phyloP scores from a whole-genome alignment of 2,113 vertebrate genomes.

The Peromyscus maniculatus region DNA sequence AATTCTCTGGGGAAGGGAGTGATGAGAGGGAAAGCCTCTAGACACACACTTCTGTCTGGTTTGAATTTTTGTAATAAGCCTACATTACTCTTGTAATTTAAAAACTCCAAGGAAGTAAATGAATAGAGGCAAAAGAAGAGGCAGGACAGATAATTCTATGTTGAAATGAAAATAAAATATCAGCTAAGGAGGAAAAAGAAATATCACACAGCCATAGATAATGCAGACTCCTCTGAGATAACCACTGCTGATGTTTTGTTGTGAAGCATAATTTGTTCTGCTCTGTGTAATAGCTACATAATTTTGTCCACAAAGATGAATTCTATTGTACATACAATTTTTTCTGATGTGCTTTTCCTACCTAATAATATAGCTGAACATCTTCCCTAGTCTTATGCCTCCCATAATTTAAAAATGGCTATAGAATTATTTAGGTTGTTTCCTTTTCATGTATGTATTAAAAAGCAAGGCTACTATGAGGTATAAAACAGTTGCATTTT shows the following conservation, averaged over 20 bases:
- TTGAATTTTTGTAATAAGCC: constrained; percentile 27
- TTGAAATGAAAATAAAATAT: constrained; percentile 44
- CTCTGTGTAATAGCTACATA: not conserved
- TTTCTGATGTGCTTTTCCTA: constrained; percentile 14
- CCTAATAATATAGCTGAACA: constrained; percentile 1
- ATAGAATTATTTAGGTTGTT: not conserved
- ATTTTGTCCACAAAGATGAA: constrained; percentile 34
- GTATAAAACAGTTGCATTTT: not conserved
- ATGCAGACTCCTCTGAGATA: not conserved
- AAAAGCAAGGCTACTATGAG: not conserved
- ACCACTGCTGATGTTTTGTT: not conserved
- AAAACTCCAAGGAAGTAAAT: constrained; percentile 35
- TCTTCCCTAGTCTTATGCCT: not conserved
- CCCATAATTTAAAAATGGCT: not conserved
- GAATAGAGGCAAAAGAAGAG: constrained; percentile 14
- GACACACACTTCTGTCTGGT: not conserved
- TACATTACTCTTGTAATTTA: not conserved
- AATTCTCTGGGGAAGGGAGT: not conserved
- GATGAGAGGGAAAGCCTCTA: not conserved
- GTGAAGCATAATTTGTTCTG: constrained; percentile 17
- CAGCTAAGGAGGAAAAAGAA: constrained; percentile 4
- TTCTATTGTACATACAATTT: constrained; percentile 32
- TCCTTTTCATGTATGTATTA: not conserved
- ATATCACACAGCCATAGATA: not conserved
- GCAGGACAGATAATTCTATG: constrained; percentile 20